These are phyloP conservation scores for Oncorhynchus masou DNA, from an alignment of 2,113 vertebrate genomes.

Conservation along the genomic window DNA sequence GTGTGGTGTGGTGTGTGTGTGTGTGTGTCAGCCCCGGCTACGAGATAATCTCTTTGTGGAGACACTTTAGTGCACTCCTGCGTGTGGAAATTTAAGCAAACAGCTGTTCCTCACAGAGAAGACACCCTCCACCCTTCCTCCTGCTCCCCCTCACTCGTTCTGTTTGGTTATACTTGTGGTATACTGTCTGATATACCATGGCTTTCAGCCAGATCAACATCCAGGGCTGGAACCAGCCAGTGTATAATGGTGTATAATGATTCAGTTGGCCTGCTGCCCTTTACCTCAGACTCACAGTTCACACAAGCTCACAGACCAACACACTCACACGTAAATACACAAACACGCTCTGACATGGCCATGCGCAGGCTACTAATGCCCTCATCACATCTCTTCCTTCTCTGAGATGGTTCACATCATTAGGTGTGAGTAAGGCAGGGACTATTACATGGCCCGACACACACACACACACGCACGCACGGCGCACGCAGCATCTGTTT, in stretches of 20 bases:
- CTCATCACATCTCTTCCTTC: too few relatives aligned
- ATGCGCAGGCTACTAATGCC: neutral
- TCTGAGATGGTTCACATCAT: too few relatives aligned
- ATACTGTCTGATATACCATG: neutral
- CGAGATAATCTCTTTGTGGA: neutral
- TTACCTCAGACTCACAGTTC: neutral
- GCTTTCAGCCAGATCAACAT: neutral
- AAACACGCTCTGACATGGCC: neutral
- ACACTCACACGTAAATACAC: neutral
- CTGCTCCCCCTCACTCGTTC: neutral
- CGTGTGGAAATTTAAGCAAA: neutral
- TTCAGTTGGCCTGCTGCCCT: neutral
- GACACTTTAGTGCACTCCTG: neutral
- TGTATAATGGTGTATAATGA: neutral
- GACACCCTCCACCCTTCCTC: neutral
- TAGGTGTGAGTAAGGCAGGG: too few relatives aligned
- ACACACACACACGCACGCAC: conserved; percentile 2
- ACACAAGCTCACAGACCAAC: neutral
- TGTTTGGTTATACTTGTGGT: neutral
- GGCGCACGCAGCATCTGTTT: neutral
- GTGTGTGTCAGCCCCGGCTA: neutral
- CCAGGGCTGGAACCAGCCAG: too few relatives aligned
- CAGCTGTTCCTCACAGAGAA: neutral
- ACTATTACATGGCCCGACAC: neutral
- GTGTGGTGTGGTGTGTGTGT: neutral